These are phyloP conservation scores for Tichodroma muraria DNA, from an alignment of 2,113 vertebrate genomes.

Conservation along the genomic window DNA sequence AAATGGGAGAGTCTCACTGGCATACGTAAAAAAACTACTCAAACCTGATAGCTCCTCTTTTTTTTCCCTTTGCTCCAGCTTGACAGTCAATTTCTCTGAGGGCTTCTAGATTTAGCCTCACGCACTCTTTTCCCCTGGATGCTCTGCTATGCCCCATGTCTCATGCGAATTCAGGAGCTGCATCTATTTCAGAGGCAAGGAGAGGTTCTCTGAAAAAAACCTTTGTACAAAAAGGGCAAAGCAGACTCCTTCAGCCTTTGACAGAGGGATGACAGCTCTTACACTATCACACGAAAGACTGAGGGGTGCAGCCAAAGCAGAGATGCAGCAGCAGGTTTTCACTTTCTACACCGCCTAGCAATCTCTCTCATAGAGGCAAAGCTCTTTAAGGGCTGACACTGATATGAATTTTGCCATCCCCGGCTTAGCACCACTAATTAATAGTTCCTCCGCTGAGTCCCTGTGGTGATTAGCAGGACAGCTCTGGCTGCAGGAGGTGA, in stretches of 20 bases:
- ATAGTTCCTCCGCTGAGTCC: neutral
- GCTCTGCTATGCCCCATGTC: neutral
- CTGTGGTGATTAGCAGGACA: neutral
- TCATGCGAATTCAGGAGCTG: neutral
- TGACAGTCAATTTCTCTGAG: conserved; percentile 40
- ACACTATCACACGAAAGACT: neutral
- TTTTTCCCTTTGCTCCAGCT: neutral
- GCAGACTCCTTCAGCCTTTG: neutral
- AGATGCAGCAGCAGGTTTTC: neutral
- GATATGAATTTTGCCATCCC: neutral
- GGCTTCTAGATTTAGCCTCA: neutral
- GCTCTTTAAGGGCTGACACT: neutral
- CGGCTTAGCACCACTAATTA: neutral
- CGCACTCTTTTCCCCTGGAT: neutral
- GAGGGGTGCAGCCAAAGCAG: neutral
- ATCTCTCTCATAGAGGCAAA: neutral
- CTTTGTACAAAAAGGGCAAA: neutral
- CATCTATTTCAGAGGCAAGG: conserved; percentile 6
- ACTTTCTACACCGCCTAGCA: neutral
- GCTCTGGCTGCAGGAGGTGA: neutral
- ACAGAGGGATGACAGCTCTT: neutral
- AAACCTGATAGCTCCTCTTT: neutral
- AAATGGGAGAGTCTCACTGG: neutral
- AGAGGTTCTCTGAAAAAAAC: neutral
- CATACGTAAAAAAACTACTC: neutral